These are phyloP conservation scores for Dryas iulia DNA, from an alignment of 1,140 invertebrate genomes.

Conservation along the genomic window DNA sequence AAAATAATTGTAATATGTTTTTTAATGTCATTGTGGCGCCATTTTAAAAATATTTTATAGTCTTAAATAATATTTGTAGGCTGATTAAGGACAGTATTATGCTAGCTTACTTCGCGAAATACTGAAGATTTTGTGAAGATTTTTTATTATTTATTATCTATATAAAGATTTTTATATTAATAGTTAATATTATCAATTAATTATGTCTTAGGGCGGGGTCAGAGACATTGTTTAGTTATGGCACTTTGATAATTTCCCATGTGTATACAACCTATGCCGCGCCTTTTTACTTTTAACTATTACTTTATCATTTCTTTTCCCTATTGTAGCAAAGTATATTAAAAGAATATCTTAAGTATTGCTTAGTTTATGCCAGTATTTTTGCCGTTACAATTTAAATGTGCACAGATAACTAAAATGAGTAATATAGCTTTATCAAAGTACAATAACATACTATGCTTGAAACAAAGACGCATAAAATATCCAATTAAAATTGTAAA, in stretches of 20 bases:
- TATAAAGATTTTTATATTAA: not conserved
- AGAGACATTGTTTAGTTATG: slow-evolving; percentile 42
- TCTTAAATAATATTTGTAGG: not conserved
- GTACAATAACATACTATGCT: slow-evolving; percentile 8
- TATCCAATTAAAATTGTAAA: slow-evolving; percentile 22
- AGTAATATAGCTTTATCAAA: not conserved
- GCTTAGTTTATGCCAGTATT: not conserved
- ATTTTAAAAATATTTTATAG: not conserved
- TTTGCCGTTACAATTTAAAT: not conserved
- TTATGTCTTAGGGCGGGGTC: slow-evolving; percentile 59
- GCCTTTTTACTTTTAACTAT: slow-evolving; percentile 47
- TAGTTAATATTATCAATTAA: slow-evolving; percentile 14
- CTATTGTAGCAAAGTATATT: not conserved
- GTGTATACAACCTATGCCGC: slow-evolving; percentile 53
- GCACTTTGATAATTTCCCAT: slow-evolving; percentile 69
- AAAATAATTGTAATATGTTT: not conserved
- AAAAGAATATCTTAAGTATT: not conserved
- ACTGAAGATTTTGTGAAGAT: not conserved
- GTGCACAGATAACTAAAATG: not conserved
- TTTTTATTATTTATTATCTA: not conserved
- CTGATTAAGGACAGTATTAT: too few species aligned
- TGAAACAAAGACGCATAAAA: slow-evolving; percentile 26
- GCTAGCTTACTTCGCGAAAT: too few species aligned
- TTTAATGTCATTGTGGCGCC: not conserved
- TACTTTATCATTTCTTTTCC: slow-evolving; percentile 42